phyloP scores from a whole-genome alignment of 1,140 invertebrate genomes.

The Chelonus insularis region DNA sequence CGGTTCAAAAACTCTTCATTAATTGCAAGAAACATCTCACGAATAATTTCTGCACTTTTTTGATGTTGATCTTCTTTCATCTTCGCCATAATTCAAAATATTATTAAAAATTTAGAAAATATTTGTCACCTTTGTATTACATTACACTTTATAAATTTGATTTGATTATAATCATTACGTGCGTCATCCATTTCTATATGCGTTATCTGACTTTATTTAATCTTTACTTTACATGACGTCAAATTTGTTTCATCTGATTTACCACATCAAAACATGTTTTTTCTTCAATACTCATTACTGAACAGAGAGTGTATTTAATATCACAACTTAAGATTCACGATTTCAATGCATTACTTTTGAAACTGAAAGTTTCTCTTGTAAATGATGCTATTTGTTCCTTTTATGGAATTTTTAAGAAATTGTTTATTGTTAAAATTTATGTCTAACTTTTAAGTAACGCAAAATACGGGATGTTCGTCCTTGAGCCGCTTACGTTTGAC shows the following conservation, averaged over 20 bases:
- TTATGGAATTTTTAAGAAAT: too few relatives aligned
- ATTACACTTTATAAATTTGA: too few relatives aligned
- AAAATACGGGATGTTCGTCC: conserved; percentile 40
- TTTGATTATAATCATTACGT: not conserved
- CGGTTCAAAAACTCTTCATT: conserved; percentile 35
- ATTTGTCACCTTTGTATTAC: conserved; percentile 10
- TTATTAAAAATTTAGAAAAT: not conserved
- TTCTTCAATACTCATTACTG: too few relatives aligned
- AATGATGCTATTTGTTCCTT: too few relatives aligned
- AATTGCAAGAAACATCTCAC: conserved; percentile 39
- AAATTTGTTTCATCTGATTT: too few relatives aligned
- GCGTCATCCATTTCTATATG: not conserved
- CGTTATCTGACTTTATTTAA: not conserved
- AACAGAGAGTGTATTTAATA: too few relatives aligned
- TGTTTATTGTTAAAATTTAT: conserved; percentile 26
- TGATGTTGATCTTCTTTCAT: conserved; percentile 29
- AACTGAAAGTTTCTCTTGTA: too few relatives aligned
- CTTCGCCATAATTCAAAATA: conserved; percentile 21
- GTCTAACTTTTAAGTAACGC: not conserved
- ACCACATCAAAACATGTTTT: too few relatives aligned
- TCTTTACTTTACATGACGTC: too few relatives aligned
- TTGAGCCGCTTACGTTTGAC: conserved; percentile 45
- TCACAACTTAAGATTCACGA: too few relatives aligned
- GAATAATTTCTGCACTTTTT: conserved; percentile 32
- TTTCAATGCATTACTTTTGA: too few relatives aligned